Evolutionary conservation across 2,113 vertebrate species (phyloP).

Genomic region (Takifugu flavidus): DNA sequence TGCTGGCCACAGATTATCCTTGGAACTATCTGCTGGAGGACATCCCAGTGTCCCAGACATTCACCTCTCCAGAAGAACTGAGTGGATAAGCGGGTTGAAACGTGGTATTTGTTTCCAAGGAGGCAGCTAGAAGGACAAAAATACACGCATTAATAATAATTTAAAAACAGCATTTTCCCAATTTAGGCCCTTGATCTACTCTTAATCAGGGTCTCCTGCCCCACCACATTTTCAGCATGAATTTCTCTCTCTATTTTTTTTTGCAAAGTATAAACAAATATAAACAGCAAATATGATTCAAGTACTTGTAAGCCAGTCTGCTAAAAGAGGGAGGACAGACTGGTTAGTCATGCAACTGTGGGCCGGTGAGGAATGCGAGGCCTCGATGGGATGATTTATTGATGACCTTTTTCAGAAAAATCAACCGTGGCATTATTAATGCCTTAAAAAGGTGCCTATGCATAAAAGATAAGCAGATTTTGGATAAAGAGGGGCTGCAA

Average conservation of each 20-base stretch:
- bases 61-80: constrained; percentile 53
- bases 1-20: constrained; percentile 51
- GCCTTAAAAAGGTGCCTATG: neutral
- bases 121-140: constrained; percentile 35
- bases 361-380: constrained; percentile 14
- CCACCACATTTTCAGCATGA: no score
- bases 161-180: neutral
- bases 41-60: constrained; percentile 44
- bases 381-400: constrained; percentile 45
- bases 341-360: constrained; percentile 27
- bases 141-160: constrained; percentile 4
- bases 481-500: no score
- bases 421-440: constrained; percentile 37
- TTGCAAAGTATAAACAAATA: no score
- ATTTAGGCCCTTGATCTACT: neutral
- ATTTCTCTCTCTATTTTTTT: no score
- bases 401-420: constrained; percentile 43
- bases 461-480: no score
- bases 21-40: constrained; percentile 55
- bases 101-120: constrained; percentile 51
- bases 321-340: no score
- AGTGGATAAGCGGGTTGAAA: constrained; percentile 54
- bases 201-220: no score
- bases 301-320: no score
- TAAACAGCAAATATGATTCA: no score